Conservation (phyloP, 2,113 vertebrate species). For the Taurulus bubalis region DNA sequence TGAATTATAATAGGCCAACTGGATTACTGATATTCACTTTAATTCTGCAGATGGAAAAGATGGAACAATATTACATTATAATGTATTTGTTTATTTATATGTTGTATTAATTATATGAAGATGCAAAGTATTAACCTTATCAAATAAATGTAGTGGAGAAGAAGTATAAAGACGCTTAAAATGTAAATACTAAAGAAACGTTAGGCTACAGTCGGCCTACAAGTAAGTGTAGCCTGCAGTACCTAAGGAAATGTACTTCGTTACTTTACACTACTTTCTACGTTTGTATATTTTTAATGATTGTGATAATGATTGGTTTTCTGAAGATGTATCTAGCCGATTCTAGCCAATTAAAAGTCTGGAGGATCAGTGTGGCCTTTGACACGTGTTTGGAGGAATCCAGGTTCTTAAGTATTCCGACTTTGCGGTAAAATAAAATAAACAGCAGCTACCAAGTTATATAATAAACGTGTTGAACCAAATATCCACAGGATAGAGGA, state of each 20-base stretch:
- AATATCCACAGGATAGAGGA: background rate
- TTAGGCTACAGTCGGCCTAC: background rate
- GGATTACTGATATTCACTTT: background rate
- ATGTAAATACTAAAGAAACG: background rate
- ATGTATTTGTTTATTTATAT: background rate
- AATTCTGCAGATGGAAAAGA: background rate
- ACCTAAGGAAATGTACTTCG: too few relatives aligned
- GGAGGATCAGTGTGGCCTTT: background rate
- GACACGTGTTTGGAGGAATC: background rate
- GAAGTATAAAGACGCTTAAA: background rate
- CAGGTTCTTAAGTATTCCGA: background rate
- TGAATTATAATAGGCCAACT: background rate
- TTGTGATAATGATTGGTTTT: background rate
- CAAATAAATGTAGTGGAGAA: background rate
- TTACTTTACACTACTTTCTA: background rate
- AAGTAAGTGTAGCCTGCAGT: background rate
- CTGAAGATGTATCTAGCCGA: background rate
- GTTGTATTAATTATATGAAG: background rate
- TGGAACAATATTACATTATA: too few relatives aligned
- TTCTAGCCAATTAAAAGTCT: conserved; percentile 18
- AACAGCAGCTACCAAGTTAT: background rate
- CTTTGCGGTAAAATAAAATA: background rate
- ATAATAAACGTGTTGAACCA: background rate
- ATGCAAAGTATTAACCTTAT: background rate
- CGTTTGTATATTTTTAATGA: background rate